Conservation (phyloP, 2,797 vertebrate genomes). For the Chiloscyllium punctatum region DNA sequence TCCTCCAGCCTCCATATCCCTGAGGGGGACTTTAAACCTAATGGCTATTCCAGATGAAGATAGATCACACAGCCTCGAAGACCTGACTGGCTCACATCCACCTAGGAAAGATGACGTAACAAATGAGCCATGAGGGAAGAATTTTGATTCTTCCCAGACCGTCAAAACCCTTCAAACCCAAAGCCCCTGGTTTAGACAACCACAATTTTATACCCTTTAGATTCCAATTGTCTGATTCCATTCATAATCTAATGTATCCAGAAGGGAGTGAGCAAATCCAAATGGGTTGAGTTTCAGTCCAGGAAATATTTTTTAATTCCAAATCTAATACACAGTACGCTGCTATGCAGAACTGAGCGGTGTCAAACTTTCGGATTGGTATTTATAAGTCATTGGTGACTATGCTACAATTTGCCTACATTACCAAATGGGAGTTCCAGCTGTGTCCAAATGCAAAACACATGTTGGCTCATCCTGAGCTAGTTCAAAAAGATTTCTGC, state of each 20-base stretch:
- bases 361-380: neutral
- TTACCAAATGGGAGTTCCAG: slow-evolving; percentile 27
- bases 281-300: neutral
- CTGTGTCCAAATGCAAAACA: slow-evolving; percentile 20
- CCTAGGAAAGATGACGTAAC: neutral
- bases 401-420: neutral
- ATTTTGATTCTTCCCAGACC: neutral
- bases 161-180: neutral
- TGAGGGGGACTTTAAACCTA: neutral
- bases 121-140: slow-evolving; percentile 4
- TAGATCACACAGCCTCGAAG: neutral
- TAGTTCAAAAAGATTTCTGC: neutral
- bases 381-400: slow-evolving; percentile 20
- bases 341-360: neutral
- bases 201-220: neutral
- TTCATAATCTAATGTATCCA: neutral
- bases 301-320: slow-evolving; percentile 20
- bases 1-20: neutral
- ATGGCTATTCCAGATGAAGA: neutral
- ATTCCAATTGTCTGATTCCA: slow-evolving; percentile 31
- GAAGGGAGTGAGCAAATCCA: neutral
- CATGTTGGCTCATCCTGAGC: neutral
- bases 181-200: neutral
- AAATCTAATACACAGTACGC: neutral
- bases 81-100: neutral